A percentile compares a stretch with the other conserved stretches of the same genome.
Conservation (phyloP, 1,140 invertebrate species). For the Eupristina koningsbergeri region DNA sequence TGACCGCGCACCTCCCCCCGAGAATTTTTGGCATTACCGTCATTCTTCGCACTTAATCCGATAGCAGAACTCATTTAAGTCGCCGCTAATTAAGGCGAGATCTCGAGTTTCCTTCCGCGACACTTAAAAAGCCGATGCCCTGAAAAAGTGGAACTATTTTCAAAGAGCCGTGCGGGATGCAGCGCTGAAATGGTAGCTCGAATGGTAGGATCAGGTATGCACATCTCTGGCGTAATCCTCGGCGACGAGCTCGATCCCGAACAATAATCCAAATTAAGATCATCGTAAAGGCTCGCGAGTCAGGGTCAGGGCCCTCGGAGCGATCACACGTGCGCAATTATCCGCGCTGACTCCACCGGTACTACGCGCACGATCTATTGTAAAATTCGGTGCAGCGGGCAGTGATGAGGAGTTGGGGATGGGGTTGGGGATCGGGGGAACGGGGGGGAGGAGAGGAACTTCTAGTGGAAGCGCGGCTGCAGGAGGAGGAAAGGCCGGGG, state of each 20-base stretch:
- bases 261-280: conserved; percentile 5
- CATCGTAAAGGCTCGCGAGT: background rate
- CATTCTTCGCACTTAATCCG: conserved; percentile 6
- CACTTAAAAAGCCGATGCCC: background rate
- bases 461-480: conserved; percentile 35
- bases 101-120: background rate
- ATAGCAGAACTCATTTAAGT: background rate
- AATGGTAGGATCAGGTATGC: background rate
- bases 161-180: background rate
- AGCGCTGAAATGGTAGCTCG: background rate
- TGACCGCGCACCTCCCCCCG: background rate
- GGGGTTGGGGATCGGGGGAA: background rate
- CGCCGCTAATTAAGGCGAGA: background rate
- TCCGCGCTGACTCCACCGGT: too few species aligned
- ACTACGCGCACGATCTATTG: conserved; percentile 20
- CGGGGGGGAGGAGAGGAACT: conserved; percentile 50
- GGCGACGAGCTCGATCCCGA: background rate
- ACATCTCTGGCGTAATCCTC: background rate
- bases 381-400: background rate
- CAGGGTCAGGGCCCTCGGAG: background rate
- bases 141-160: background rate
- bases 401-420: background rate
- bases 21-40: conserved; percentile 18
- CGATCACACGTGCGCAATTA: background rate
- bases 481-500: background rate